These are phyloP conservation scores for Jaculus jaculus DNA, from an alignment of 2,113 vertebrate genomes.

Conservation along the genomic window DNA sequence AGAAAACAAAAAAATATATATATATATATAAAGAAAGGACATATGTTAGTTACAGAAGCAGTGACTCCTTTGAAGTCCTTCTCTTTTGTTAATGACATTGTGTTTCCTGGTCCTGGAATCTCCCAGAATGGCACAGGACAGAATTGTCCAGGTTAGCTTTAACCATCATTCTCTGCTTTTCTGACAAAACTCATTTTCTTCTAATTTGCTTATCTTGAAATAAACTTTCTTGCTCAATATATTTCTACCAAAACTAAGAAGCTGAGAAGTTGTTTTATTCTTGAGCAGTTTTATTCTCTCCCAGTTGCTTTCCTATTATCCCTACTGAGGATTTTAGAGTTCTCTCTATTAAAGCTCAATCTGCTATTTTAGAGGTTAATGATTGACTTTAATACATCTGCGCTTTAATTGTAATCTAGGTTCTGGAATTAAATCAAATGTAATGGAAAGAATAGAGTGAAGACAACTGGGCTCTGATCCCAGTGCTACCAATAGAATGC, in stretches of 20 bases:
- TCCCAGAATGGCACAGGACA: conserved; percentile 1
- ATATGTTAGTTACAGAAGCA: not conserved
- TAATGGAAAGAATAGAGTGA: conserved; percentile 68
- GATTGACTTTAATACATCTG: conserved; percentile 70
- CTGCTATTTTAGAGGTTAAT: conserved; percentile 73
- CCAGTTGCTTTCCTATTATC: conserved; percentile 54
- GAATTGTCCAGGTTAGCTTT: conserved; percentile 18
- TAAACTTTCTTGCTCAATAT: conserved; percentile 45
- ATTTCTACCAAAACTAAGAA: conserved; percentile 47
- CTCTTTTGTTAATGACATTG: conserved; percentile 17
- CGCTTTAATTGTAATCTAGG: conserved; percentile 65
- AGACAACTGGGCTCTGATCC: conserved; percentile 41
- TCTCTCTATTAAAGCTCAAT: conserved; percentile 72
- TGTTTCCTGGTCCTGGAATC: conserved; percentile 1
- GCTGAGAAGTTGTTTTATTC: conserved; percentile 58
- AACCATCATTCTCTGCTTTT: conserved; percentile 6
- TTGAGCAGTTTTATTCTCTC: conserved; percentile 66
- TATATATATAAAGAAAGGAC: not conserved
- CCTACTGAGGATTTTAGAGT: conserved; percentile 25
- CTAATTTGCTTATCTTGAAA: conserved; percentile 34
- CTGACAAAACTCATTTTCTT: conserved; percentile 33
- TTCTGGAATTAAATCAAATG: conserved; percentile 71
- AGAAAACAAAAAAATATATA: too few relatives aligned
- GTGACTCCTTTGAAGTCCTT: not conserved
- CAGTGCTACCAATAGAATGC: conserved; percentile 25